phyloP scores from a whole-genome alignment of 2,113 vertebrate genomes.

The Brachypteracias leptosomus region DNA sequence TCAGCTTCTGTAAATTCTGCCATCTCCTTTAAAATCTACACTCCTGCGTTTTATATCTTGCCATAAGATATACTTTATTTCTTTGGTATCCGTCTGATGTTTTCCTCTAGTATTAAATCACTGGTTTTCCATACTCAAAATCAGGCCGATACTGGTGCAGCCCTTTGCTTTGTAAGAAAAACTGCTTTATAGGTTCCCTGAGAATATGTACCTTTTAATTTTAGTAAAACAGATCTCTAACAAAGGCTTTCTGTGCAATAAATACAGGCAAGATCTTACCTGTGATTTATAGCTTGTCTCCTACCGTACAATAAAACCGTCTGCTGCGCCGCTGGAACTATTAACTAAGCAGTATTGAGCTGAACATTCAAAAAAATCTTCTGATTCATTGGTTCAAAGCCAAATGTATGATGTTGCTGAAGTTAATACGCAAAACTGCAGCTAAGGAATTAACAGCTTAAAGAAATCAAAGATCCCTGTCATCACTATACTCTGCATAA shows the following conservation, averaged over 20 bases:
- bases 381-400: background rate
- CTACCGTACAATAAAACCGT: background rate
- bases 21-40: background rate
- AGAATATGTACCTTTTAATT: constrained; percentile 18
- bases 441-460: background rate
- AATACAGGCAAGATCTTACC: background rate
- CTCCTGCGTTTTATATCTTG: background rate
- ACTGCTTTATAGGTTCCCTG: background rate
- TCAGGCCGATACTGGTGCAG: background rate
- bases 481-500: background rate
- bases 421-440: background rate
- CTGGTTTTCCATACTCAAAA: background rate
- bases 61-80: background rate
- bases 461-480: background rate
- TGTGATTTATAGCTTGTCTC: background rate
- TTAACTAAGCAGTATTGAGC: background rate
- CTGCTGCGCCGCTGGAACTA: background rate
- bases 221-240: background rate
- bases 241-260: background rate
- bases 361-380: background rate
- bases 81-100: background rate
- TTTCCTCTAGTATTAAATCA: constrained; percentile 13
- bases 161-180: background rate
- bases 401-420: background rate
- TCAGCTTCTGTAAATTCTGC: constrained; percentile 18